A percentile compares a stretch with the other conserved stretches of the same genome.
Evolutionary conservation across 1,140 invertebrate species (phyloP).

Genomic region (Eurosta solidaginis): DNA sequence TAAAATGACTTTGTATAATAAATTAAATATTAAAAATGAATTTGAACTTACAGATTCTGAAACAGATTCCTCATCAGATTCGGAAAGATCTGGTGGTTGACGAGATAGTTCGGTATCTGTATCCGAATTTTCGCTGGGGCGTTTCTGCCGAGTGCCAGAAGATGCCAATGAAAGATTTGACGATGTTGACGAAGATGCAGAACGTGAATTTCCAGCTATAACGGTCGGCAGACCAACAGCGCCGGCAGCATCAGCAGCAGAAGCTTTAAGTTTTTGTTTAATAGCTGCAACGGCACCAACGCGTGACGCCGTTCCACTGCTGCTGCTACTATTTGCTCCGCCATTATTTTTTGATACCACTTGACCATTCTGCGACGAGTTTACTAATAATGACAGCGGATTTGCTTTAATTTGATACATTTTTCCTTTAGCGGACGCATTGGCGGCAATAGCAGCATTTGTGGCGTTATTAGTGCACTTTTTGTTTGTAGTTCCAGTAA

Average conservation of each 20-base stretch:
- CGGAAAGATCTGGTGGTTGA: conserved; percentile 81
- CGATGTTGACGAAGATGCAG: conserved; percentile 47
- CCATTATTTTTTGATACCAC: conserved; percentile 29
- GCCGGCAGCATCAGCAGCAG: conserved; percentile 34
- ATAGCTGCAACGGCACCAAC: conserved; percentile 43
- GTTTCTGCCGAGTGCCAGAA: conserved; percentile 41
- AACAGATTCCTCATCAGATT: conserved; percentile 90
- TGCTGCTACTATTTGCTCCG: conserved; percentile 42
- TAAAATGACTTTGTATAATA: no score
- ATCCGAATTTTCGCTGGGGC: conserved; percentile 47
- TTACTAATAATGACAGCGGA: conserved; percentile 32
- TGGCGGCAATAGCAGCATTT: conserved; percentile 9
- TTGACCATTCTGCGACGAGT: conserved; percentile 24
- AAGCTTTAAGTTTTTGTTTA: conserved; percentile 51
- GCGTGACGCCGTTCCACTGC: conserved; percentile 39
- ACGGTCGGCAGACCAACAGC: background rate
- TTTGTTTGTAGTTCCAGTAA: background rate
- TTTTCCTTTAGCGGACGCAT: conserved; percentile 19
- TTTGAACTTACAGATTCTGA: conserved; percentile 79
- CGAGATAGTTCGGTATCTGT: conserved; percentile 71
- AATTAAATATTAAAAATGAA: no score
- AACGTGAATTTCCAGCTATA: conserved; percentile 42
- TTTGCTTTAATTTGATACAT: conserved; percentile 34
- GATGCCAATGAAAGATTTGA: conserved; percentile 52
- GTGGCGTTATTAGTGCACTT: conserved; percentile 1